Evolutionary conservation across 1,140 invertebrate species (phyloP), one percentile per base, ranked within the genome.

Genomic region (Heliconius eleuchia): DNA sequence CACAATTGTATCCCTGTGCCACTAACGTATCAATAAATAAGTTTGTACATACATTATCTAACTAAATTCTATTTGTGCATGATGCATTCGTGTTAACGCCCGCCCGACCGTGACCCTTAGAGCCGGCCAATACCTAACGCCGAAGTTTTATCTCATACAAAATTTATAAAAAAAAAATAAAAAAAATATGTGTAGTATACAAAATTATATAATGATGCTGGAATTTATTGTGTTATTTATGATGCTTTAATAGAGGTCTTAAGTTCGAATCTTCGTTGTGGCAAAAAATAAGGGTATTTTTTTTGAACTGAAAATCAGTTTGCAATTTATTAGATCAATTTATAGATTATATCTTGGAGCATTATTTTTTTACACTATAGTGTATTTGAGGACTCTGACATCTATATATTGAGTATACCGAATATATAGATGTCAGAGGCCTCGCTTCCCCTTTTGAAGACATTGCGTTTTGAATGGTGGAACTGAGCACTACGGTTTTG

Each of bases 11-110:
- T 19, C 16, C 18, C 18, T 52, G 16, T 19, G 50, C 18, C 18
- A 19, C 18, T 52, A 19, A 1, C 6, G 50, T 16, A 5, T 18
- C 50, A 52, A 19, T 52, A 19, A 52, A 46, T 46, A 52, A 52
- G 50, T 52, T 19, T 52, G 50, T 52, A 27, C 60, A 66, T 66
- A 66, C 13, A 30, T 66, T 66, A 66, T 66, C 60, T 66, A 66
- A 66, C 60, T 66, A 66, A 66, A 27, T 66, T 66, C 60, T 66
- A 66, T 66, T 66, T 66, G 60, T n/a, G 60, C 60, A 66, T 66
- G 60, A 66, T 66, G 60, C 60, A 66, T 66, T 66, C 23, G 60
- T 66, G 60, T n/a, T 66, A 66, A 66, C 60, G 60, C 23, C 60
- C 60, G 60, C 60, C 27, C 60, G 60, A 27, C 60, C 60, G 60